Evolutionary conservation across 2,797 vertebrate genomes (phyloP), one percentile per base, ranked within the genome.

Genomic region (Acrossocheilus wenchowensis): DNA sequence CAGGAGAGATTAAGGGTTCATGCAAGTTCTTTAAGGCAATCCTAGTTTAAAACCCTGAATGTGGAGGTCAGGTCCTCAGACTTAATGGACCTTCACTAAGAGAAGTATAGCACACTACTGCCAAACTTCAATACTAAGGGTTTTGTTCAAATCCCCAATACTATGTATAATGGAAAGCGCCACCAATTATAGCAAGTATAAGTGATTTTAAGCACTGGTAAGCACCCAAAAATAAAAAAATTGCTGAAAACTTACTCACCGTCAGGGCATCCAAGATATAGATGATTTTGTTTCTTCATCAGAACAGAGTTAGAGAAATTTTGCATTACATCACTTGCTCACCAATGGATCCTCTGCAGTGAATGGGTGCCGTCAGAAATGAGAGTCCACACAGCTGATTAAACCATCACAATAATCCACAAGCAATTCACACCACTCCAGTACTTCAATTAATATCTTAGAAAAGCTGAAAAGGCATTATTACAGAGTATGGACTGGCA

Each of bases 1-100:
- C 23, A 66, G 41, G 15, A 80, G 69, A 75, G 90, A 90, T 91
- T 88, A 88, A 84, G 26, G 36, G 90, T 79, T 87, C 81, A 83
- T 14, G 60, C 11, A 2, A 80, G 81, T 86, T 72, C 69, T 66
- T 52, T 39, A 39, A 71, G 82, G 57, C 68, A 48, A 81, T 69
- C 15, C 64, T 30, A 68, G 74, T 77, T 64, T 81, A 86, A 57
- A 79, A 69, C 84, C 84, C 52, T 62, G 48, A 68, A 15, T 8
- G 41, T 57, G 14, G 41, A 85, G 78, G 39, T 80, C 68, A 62
- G 21, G 66, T 62, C 52, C 26, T 78, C 36, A 45, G 36, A 30
- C 23, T 43, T 5, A 78, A 85, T 36, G 48, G 30, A 21, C 52
- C 30, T 85, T 60, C 21, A 66, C 43, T 57, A 15, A 72, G 50